Evolutionary conservation across 2,113 vertebrate species (phyloP), one percentile per base, ranked within the genome.

Genomic region (Gambusia holbrooki): DNA sequence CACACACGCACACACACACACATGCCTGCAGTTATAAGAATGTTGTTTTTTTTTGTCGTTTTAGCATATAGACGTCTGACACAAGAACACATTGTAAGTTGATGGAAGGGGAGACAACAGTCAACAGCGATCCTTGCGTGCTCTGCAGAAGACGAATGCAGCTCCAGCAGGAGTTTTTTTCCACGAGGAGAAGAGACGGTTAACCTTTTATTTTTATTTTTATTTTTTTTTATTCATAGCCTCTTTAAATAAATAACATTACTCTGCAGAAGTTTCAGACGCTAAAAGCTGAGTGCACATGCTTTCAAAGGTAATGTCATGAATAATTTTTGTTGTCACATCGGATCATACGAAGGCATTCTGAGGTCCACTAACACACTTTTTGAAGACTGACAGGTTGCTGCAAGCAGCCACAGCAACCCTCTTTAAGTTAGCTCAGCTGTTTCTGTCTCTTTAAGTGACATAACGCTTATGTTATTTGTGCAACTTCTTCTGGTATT

Each of bases 201-300:
- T n/a, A 77, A 60, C 70, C 71, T 62, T 64, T 88, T 81, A 85
- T 87, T 80, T 87, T 69, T 83, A n/a, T n/a, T 84, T 76, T 88
- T 90, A 81, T 42, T 64, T 62, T 87, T 81, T 87, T 10, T 91
- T 84, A 88, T 90, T 89, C 86, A 88, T 90, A 73, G 71, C 62
- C 22, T 85, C 77, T 77, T 78, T 81, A 51, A 89, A 82, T 88
- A 87, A 81, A 80, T 86, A 37, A 82, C 60, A 79, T 27, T 19
- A 72, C 15, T 54, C n/a, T 30, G 42, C 61, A 37, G 22, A n/a
- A 13, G 28, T 48, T 73, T 64, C n/a, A 42, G 30, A 48, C 6
- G 40, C 22, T 60, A 58, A 35, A 60, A 69, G 71, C 45, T 27
- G 10, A 76, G 60, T 22, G 27, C 42, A 28, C 35, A 4, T 30